A percentile compares a stretch with the other conserved stretches of the same genome.
These are phyloP conservation scores for Stenichneumon culpator DNA, from an alignment of 2,888 invertebrate genomes.

Conservation along the genomic window DNA sequence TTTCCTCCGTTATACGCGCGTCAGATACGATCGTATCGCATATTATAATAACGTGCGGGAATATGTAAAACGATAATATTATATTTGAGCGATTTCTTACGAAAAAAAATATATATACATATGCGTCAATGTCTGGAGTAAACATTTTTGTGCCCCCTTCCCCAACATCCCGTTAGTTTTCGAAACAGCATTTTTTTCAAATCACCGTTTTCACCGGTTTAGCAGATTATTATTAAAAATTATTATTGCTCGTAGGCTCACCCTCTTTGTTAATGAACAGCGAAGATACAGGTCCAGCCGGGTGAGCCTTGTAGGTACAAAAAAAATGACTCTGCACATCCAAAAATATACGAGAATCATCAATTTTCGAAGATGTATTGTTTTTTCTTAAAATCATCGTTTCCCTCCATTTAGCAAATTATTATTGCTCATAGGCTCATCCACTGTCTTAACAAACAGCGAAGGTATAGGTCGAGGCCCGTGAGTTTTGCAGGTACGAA, in stretches of 20 bases:
- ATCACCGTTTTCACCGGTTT: neutral
- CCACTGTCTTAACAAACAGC: too few species aligned
- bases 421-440: too few species aligned
- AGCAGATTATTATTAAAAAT: too few species aligned
- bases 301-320: neutral
- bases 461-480: neutral
- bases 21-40: conserved; percentile 50
- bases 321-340: neutral
- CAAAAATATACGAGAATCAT: too few species aligned
- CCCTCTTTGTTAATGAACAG: too few species aligned
- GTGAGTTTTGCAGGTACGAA: neutral
- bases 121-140: conserved; percentile 28
- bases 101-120: conserved; percentile 73
- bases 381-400: too few species aligned
- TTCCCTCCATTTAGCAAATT: too few species aligned
- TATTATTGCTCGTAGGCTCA: too few species aligned
- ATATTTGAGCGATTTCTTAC: conserved; percentile 81
- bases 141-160: conserved; percentile 3
- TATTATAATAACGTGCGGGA: conserved; percentile 71
- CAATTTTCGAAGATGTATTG: too few species aligned
- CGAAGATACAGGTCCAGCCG: neutral
- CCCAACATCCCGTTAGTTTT: neutral
- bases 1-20: conserved; percentile 56
- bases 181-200: neutral
- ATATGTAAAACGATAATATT: conserved; percentile 71